Base-by-base conservation (phyloP, 2,797 vertebrate species). In the Micromesistius poutassou region DNA sequence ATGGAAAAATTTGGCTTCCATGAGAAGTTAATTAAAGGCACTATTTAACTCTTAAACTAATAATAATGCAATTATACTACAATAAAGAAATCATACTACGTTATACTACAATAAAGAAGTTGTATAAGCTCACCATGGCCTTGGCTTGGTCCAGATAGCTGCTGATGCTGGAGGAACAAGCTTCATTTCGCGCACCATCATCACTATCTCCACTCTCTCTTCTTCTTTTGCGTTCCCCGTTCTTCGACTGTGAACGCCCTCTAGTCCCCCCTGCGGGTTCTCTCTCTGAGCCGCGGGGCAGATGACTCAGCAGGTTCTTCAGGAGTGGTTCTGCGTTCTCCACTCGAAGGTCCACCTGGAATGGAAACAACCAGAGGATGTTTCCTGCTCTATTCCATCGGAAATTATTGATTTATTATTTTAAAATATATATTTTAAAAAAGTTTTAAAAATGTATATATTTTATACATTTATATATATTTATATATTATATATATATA, bases 261-360 rank as follows among this genome's bases (percentile, higher is more conserved):
- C 80, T 77, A 46, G 75, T 77, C 74, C 83, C 83, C 40, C 72
- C 66, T 3, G 77, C 70, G 1, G 79, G 5, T 9, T 88, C 86
- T 80, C 87, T 83, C 72, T 83, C 85, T 28, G 87, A 87, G 71
- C 85, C 40, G n/a, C 86, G 46, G 62, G 83, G 85, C 38, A 91
- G 87, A 0, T 77, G 85, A 25, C 90, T 92, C 12, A 96, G 94
- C 30, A 93, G 7, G 25, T 87, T 94, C 87, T 83, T 86, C 62
- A 94, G n/a, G 0, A 96, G 82, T 5, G 91, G 86, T 81, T 98
- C 95, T 0, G 92, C 90, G 46, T 96, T 95, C 88, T 97, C 95
- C 76, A 95, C 42, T n/a, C 90, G 90, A 70, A 96, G 35, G 50
- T 91, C 90, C 74, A 97, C 87, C 96, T 97, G 72, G 25, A 33